Percentiles rank a stretch among this genome's conserved stretches.
Evolutionary conservation across 92 coral and sea anemone genomes (phyloP).

Genomic region (Chrysogorgia sp.): DNA sequence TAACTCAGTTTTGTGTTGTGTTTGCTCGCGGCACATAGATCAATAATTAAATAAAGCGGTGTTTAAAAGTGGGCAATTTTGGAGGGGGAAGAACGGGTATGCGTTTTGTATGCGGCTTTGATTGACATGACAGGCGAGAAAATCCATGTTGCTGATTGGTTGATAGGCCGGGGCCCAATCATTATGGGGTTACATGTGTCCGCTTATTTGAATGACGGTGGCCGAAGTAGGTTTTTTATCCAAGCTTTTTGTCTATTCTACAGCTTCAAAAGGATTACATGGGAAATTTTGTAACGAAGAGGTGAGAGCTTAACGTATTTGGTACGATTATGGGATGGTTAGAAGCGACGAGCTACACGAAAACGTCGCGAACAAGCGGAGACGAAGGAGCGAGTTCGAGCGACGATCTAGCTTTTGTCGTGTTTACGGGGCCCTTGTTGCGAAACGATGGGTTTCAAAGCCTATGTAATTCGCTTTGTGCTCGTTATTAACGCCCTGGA

Average conservation of each 20-base stretch:
- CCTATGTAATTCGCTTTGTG: background rate
- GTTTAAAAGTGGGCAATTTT: conserved; percentile 18
- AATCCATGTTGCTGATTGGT: conserved; percentile 39
- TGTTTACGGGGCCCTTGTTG: conserved; percentile 6
- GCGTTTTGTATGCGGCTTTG: conserved; percentile 29
- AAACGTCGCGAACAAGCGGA: background rate
- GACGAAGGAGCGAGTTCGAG: background rate
- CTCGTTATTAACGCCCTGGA: background rate
- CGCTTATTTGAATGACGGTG: conserved; percentile 38
- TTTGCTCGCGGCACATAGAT: background rate
- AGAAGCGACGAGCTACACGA: background rate
- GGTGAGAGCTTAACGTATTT: background rate
- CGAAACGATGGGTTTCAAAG: background rate
- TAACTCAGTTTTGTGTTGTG: background rate
- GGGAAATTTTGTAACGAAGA: background rate
- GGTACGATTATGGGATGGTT: background rate
- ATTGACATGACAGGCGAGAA: conserved; percentile 46
- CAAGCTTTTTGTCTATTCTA: conserved; percentile 10
- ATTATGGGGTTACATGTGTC: conserved; percentile 37
- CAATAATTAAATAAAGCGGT: conserved; percentile 10
- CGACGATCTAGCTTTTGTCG: conserved; percentile 21
- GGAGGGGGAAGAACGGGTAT: conserved; percentile 8
- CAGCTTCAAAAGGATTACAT: conserved; percentile 39
- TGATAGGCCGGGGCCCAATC: conserved; percentile 19
- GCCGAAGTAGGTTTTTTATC: background rate